Evolutionary conservation across 1,140 invertebrate species (phyloP), one percentile per base, ranked within the genome.

Genomic region (Pristionchus pacificus): DNA sequence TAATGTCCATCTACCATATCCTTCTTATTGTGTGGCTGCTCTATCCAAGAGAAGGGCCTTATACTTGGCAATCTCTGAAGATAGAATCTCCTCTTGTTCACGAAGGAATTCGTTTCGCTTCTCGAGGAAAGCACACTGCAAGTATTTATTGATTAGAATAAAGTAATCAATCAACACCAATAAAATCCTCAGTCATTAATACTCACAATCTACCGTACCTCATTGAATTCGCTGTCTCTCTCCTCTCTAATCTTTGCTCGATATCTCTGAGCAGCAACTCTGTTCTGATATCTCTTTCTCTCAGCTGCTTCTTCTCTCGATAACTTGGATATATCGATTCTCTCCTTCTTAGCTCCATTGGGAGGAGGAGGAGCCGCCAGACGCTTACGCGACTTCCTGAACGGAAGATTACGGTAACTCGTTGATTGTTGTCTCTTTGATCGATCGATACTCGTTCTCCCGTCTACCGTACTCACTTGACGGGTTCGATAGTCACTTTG

Each of bases 261-360:
- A 57, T 81, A 81, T 61, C 81, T 63, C 61, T 81, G 79, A 25
- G 79, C 79, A 57, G 79, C 79, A 19, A 72, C 72, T 57, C 79
- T 71, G 68, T 81, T 81, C 68, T 81, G 79, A 61, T 83, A 71
- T 60, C 81, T 81, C 57, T 81, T 81, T 33, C 79, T 75, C 62
- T 77, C 70, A 57, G 77, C 38, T 49, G 38, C 38, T 19, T 49
- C 38, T 19, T 49, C 38, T 19, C 38, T 49, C 38, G 38, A 49
- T 6, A 49, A 19, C 19, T 49, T 49, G 38, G 38, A 49, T 6
- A 49, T 49, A 49, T 49, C 38, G 38, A 49, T 49, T 49, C 38
- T 6, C 38, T 49, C 19, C 38, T 49, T 49, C 38, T 49, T 49
- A 6, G 6, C 19, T 49, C n/a, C n/a, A n/a, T n/a, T n/a, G n/a